Evolutionary conservation across 2,113 vertebrate species (phyloP).

Genomic region (Peromyscus leucopus): DNA sequence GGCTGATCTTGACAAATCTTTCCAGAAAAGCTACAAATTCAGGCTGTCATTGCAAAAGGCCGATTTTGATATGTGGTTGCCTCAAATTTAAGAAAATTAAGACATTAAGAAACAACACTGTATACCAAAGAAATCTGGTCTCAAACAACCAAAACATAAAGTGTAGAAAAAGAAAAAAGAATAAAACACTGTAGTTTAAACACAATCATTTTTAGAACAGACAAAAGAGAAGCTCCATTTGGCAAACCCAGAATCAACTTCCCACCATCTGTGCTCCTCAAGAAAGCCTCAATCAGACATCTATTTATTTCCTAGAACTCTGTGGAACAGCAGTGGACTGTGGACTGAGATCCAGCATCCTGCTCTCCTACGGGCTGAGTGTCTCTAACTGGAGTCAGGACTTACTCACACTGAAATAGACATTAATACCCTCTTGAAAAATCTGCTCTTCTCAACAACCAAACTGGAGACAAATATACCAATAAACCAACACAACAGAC

Average conservation of each 20-base stretch:
- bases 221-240: background rate
- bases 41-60: background rate
- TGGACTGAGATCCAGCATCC: background rate
- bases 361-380: background rate
- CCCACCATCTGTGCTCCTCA: background rate
- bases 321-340: background rate
- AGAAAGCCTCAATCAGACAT: background rate
- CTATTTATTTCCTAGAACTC: background rate
- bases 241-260: background rate
- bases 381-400: background rate
- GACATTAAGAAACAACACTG: background rate
- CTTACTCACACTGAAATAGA: background rate
- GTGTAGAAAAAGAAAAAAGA: too few relatives aligned
- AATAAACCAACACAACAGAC: background rate
- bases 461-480: background rate
- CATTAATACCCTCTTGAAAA: background rate
- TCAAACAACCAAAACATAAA: background rate
- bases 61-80: background rate
- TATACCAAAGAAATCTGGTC: background rate
- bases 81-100: conserved; percentile 10
- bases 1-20: background rate
- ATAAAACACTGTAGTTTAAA: background rate
- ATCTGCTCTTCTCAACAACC: background rate
- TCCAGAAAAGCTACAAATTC: background rate
- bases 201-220: background rate